These are phyloP conservation scores for Xanthostigma xanthostigma DNA, from an alignment of 2,888 invertebrate species.

Conservation along the genomic window DNA sequence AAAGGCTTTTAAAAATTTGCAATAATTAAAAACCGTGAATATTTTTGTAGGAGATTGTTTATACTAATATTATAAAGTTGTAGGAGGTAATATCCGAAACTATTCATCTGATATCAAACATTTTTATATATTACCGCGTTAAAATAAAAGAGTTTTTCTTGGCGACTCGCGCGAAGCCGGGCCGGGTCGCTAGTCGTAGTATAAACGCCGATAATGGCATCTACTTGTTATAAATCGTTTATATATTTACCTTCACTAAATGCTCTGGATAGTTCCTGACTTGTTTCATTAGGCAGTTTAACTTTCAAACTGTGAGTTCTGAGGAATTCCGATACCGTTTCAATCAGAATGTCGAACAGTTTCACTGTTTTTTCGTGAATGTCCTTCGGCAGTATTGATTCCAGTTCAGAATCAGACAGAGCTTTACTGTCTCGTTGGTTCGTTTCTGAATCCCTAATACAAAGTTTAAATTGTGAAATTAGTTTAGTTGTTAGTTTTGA, in stretches of 20 bases:
- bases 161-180: no score
- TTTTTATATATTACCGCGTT: no score
- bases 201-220: no score
- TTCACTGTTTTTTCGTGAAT: conserved; percentile 34
- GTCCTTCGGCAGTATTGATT: conserved; percentile 35
- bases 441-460: conserved; percentile 26
- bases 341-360: conserved; percentile 38
- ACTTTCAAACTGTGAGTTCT: conserved; percentile 50
- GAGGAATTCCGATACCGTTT: conserved; percentile 39
- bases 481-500: not conserved
- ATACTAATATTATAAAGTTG: no score
- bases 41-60: no score
- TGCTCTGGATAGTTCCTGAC: conserved; percentile 49
- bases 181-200: no score
- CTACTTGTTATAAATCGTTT: no score
- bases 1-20: no score
- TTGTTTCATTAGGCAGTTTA: conserved; percentile 50
- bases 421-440: conserved; percentile 26
- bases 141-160: no score
- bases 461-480: conserved; percentile 7
- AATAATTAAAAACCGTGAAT: no score
- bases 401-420: conserved; percentile 32
- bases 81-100: no score
- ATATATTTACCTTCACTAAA: conserved; percentile 54
- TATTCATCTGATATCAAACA: no score